These are phyloP conservation scores for Trematocara unimaculatum DNA, from an alignment of 2,113 vertebrate genomes.

Conservation along the genomic window DNA sequence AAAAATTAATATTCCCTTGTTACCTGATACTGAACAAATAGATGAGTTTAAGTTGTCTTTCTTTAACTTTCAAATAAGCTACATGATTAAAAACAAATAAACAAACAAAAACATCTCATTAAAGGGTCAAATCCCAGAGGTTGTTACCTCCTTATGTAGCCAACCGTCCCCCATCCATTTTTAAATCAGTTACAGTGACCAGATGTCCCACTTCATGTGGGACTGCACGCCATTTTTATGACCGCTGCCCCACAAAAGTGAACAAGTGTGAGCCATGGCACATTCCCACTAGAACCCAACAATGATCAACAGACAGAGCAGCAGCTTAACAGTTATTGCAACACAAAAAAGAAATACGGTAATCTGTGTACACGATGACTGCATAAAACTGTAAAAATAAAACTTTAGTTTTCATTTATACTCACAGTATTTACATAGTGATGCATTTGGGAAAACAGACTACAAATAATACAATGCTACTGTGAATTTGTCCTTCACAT, in stretches of 20 bases:
- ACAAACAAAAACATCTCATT: neutral
- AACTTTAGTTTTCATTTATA: neutral
- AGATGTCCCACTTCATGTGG: neutral
- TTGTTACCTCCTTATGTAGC: neutral
- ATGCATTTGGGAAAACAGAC: neutral
- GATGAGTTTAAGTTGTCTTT: neutral
- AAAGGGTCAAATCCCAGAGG: neutral
- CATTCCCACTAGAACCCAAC: neutral
- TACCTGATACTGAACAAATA: neutral
- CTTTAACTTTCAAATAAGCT: neutral
- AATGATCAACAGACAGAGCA: neutral
- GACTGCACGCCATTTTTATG: neutral
- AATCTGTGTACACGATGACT: neutral
- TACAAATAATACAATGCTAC: neutral
- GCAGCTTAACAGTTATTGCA: neutral
- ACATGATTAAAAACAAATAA: neutral
- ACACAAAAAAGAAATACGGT: accelerated
- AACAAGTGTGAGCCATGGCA: neutral
- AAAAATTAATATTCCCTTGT: neutral
- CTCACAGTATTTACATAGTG: neutral
- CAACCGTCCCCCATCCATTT: neutral
- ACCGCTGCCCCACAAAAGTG: neutral
- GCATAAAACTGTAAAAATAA: neutral
- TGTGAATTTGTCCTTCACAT: neutral
- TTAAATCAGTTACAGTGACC: neutral